A percentile compares a stretch with the other conserved stretches of the same genome.
phyloP scores from a whole-genome alignment of 2,113 vertebrate genomes.

The Struthidea cinerea region DNA sequence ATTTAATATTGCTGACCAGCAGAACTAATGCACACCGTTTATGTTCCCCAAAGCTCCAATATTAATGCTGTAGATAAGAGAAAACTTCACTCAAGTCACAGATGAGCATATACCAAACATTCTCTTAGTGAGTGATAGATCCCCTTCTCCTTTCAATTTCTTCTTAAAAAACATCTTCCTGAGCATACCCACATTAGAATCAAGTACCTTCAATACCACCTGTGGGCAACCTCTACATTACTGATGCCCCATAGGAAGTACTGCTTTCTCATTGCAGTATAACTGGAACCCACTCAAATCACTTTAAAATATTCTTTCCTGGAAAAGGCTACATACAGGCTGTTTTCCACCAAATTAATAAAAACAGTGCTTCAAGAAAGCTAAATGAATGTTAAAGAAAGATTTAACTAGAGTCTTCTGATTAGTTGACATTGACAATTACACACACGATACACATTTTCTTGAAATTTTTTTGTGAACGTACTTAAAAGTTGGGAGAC shows the following conservation, averaged over 20 bases:
- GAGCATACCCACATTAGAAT: neutral
- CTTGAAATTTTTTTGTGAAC: neutral
- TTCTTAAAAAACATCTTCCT: neutral
- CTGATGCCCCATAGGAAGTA: neutral
- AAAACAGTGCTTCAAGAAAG: neutral
- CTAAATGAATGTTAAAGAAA: neutral
- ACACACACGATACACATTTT: neutral
- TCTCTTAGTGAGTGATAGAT: accelerated
- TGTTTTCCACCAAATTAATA: neutral
- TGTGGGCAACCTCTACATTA: neutral
- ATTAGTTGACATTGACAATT: neutral
- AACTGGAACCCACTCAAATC: neutral
- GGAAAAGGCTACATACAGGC: neutral
- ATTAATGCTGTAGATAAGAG: neutral
- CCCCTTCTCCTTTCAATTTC: neutral
- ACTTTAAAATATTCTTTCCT: neutral
- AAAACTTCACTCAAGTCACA: neutral
- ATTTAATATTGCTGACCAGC: neutral
- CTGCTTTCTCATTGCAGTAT: neutral
- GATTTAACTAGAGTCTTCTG: neutral
- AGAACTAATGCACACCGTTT: neutral
- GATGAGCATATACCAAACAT: neutral
- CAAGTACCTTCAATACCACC: neutral
- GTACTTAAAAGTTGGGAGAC: neutral
- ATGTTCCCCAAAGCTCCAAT: neutral